Evolutionary conservation across 2,113 vertebrate species (phyloP).

Genomic region (Melospiza melodia): DNA sequence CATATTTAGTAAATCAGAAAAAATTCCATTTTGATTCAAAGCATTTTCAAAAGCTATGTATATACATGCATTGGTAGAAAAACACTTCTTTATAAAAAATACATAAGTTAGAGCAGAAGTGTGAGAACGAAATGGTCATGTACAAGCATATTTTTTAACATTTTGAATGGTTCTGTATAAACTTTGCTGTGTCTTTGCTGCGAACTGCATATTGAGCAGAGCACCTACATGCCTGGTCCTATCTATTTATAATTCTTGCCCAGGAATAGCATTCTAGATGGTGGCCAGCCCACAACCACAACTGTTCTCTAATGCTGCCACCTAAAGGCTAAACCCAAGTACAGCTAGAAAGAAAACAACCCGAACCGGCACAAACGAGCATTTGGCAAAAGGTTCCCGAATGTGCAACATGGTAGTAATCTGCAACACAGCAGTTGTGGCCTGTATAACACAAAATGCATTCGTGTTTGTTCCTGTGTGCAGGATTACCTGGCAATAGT

Average conservation of each 20-base stretch:
- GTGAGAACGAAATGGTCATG: not conserved
- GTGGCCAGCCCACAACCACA: not conserved
- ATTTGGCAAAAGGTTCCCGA: not conserved
- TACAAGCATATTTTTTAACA: not conserved
- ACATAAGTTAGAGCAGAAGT: not conserved
- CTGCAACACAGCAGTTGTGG: not conserved
- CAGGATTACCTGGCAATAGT: not conserved
- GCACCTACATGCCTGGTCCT: not conserved
- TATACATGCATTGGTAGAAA: not conserved
- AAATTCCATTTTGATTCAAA: not conserved
- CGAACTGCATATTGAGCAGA: not conserved
- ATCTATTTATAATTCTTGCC: not conserved
- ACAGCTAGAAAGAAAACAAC: not conserved
- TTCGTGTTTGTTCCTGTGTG: not conserved
- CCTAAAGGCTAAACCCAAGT: constrained; percentile 58
- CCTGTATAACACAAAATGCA: not conserved
- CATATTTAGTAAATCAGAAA: not conserved
- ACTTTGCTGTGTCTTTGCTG: not conserved
- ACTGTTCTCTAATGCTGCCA: constrained; percentile 78
- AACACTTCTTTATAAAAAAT: not conserved
- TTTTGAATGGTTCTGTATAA: not conserved
- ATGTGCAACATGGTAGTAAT: not conserved
- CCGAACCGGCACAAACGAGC: not conserved
- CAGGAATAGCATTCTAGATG: not conserved
- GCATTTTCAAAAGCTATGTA: not conserved